Evolutionary conservation across 2,888 invertebrate genomes (phyloP), one percentile per base, ranked within the genome.

Genomic region (Limnephilus lunatus): DNA sequence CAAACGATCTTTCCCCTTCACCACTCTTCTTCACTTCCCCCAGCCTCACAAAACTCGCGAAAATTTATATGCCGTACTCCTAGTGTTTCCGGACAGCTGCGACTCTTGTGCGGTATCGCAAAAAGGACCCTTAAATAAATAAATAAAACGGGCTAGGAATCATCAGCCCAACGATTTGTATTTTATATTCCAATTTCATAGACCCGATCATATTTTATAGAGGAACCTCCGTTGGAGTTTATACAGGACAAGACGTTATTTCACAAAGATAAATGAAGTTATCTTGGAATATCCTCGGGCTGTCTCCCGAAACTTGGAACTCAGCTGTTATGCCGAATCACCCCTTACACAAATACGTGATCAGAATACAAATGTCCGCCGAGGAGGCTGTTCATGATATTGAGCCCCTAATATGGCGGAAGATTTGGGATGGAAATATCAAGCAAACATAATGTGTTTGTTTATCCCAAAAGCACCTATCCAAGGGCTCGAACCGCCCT

Each of bases 311-410:
- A 83, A 35, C 85, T 44, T 44, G 44, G 48, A 44, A n/a, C 86
- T 86, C 86, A 83, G 86, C 86, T 86, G 86, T 86, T 86, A 44
- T 44, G 86, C 44, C 86, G n/a, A 86, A 86, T 86, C 86, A 86
- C 35, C 86, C 86, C 86, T 86, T n/a, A 48, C 86, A 86, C 48
- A 86, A 86, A 86, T 86, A 86, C 86, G 86, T 86, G 86, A 86
- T 35, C 39, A 86, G n/a, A 35, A 48, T 86, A 39, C 44, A 44
- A 86, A 86, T 48, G 86, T 30, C n/a, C 86, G n/a, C 44, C 44
- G 14, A 83, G 25, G 44, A 86, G 30, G 86, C 44, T 86, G 39
- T 86, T 86, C 86, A 44, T 86, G 44, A 35, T 86, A 86, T 86
- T 86, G 44, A 86, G n/a, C 39, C 44, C 86, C 5, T 86, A 86